Evolutionary conservation across 2,888 invertebrate species (phyloP).

Genomic region (Acleris laterana): DNA sequence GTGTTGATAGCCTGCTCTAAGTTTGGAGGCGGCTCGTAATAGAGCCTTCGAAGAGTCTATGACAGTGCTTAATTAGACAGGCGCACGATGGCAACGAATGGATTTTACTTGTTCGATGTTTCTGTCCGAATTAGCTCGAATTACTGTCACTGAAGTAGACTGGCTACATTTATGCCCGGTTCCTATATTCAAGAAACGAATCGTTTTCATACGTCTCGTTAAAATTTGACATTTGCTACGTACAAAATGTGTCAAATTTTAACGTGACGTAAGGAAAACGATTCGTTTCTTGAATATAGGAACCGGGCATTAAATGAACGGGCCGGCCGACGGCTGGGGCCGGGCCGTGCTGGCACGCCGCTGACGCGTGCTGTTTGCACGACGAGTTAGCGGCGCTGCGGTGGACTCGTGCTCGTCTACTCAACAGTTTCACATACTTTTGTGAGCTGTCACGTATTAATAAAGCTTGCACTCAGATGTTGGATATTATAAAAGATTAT

Average conservation of each 20-base stretch:
- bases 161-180: slow-evolving; percentile 50
- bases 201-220: no score
- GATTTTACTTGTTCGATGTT: slow-evolving; percentile 81
- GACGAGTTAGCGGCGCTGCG: slow-evolving; percentile 50
- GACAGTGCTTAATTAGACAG: slow-evolving; percentile 84
- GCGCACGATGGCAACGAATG: slow-evolving; percentile 79
- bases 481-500: not conserved
- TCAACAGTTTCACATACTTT: slow-evolving; percentile 8
- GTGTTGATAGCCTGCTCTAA: slow-evolving; percentile 79
- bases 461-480: not conserved
- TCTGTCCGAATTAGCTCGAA: slow-evolving; percentile 62
- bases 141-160: slow-evolving; percentile 54
- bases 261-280: no score
- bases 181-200: no score
- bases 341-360: slow-evolving; percentile 34
- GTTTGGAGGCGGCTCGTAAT: slow-evolving; percentile 82
- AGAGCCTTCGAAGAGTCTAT: slow-evolving; percentile 84
- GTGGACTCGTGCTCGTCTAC: slow-evolving; percentile 30
- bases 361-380: slow-evolving; percentile 48
- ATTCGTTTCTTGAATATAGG: no score
- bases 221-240: no score
- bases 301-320: no score
- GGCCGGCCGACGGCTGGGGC: slow-evolving; percentile 34
- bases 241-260: no score
- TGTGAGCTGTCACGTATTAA: not conserved